phyloP scores from a whole-genome alignment of 1,140 invertebrate species.

The Calliopsis andreniformis region DNA sequence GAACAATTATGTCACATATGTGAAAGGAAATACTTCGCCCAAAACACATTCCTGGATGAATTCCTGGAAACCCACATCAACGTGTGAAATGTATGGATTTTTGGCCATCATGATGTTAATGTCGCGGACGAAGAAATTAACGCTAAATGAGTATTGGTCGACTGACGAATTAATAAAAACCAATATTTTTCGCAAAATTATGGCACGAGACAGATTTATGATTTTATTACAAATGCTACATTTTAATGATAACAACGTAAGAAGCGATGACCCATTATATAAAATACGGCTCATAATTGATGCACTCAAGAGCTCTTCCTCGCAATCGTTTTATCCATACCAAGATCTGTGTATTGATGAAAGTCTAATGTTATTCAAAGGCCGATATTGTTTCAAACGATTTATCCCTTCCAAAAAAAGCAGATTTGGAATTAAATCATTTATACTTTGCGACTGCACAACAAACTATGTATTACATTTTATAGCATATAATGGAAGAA shows the following conservation, averaged over 20 bases:
- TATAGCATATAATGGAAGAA: slow-evolving; percentile 24
- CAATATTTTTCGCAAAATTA: slow-evolving; percentile 28
- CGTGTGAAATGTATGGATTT: slow-evolving; percentile 2
- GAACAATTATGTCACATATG: slow-evolving; percentile 25
- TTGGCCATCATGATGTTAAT: slow-evolving; percentile 15
- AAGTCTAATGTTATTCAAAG: slow-evolving; percentile 14
- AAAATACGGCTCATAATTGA: slow-evolving; percentile 23
- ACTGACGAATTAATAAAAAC: slow-evolving; percentile 12
- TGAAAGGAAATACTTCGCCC: slow-evolving; percentile 13
- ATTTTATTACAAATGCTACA: slow-evolving; percentile 37
- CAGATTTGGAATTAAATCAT: slow-evolving; percentile 37
- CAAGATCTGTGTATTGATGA: slow-evolving; percentile 32
- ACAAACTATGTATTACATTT: slow-evolving; percentile 15
- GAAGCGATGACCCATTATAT: not conserved
- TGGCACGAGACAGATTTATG: slow-evolving; percentile 1
- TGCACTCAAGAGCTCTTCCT: not conserved
- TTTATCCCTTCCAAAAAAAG: slow-evolving; percentile 34
- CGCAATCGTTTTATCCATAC: slow-evolving; percentile 7
- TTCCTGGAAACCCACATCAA: slow-evolving; percentile 17
- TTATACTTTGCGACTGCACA: slow-evolving; percentile 26
- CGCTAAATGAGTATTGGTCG: slow-evolving; percentile 15
- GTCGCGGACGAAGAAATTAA: slow-evolving; percentile 5
- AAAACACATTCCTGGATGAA: slow-evolving; percentile 16
- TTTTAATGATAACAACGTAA: slow-evolving; percentile 27
- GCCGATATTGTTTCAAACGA: slow-evolving; percentile 17